Evolutionary conservation across 2,797 vertebrate species (phyloP).

Genomic region (Lindbergichthys nudifrons): DNA sequence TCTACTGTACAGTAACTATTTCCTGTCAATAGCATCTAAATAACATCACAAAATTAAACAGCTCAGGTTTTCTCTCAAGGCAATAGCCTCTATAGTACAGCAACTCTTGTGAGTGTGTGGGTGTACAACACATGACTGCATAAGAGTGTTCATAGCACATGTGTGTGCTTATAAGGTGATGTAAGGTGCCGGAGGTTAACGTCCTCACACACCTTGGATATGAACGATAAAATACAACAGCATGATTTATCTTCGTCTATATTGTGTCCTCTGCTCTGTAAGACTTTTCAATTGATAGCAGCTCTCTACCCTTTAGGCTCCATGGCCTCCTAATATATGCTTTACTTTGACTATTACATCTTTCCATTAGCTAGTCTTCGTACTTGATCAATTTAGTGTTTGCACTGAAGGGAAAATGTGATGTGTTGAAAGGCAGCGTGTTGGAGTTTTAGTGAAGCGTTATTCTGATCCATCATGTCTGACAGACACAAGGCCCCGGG

Average conservation of each 20-base stretch:
- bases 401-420: conserved; percentile 77
- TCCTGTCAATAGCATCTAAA: neutral
- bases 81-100: neutral
- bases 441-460: conserved; percentile 72
- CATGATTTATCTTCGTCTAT: conserved; percentile 72
- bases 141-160: conserved; percentile 26
- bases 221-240: conserved; percentile 77
- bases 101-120: conserved; percentile 14
- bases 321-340: conserved; percentile 77
- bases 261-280: conserved; percentile 57
- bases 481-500: conserved; percentile 75
- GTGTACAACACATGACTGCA: conserved; percentile 18
- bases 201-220: conserved; percentile 66
- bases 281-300: conserved; percentile 60
- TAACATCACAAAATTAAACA: conserved; percentile 2
- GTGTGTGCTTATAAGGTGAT: conserved; percentile 36
- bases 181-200: conserved; percentile 67
- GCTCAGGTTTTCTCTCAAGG: conserved; percentile 10
- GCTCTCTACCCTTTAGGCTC: conserved; percentile 69
- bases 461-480: conserved; percentile 79
- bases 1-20: conserved; percentile 1
- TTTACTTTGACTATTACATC: conserved; percentile 83
- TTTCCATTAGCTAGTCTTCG: conserved; percentile 75
- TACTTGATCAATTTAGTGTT: conserved; percentile 80
- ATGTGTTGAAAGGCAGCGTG: conserved; percentile 70